A percentile compares a stretch with the other conserved stretches of the same genome.
These are phyloP conservation scores for Julus scanicus DNA, from an alignment of 2,888 invertebrate genomes.

Conservation along the genomic window DNA sequence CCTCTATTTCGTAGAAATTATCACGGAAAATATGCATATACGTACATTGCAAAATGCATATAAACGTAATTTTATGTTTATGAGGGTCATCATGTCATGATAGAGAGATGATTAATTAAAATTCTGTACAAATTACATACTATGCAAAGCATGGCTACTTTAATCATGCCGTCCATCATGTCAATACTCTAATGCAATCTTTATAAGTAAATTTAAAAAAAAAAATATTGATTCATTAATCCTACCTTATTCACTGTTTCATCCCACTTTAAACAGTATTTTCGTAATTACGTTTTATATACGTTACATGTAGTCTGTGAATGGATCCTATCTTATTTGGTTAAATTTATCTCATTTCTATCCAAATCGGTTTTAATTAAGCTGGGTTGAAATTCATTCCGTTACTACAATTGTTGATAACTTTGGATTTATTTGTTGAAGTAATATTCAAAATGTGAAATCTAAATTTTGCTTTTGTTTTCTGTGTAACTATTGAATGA, in stretches of 20 bases:
- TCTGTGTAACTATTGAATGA: not conserved
- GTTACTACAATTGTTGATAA: no score
- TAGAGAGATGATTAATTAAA: not conserved
- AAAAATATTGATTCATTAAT: not conserved
- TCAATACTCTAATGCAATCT: not conserved
- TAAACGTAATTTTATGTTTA: not conserved
- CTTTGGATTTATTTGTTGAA: no score
- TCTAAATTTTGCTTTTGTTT: no score
- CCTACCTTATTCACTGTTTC: not conserved
- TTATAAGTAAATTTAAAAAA: not conserved
- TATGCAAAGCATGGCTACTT: not conserved
- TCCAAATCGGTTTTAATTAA: no score
- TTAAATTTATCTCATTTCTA: no score
- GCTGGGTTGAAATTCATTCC: no score
- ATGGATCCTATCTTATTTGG: no score
- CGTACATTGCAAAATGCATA: no score
- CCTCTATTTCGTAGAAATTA: no score
- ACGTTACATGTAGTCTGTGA: no score
- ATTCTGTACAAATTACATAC: not conserved
- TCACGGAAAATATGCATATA: not conserved
- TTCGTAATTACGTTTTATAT: not conserved
- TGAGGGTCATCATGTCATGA: not conserved
- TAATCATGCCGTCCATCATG: not conserved
- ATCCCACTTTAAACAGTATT: not conserved
- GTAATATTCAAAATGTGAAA: no score